Conservation (phyloP, 2,113 vertebrate species). For the Tringa solitaria region DNA sequence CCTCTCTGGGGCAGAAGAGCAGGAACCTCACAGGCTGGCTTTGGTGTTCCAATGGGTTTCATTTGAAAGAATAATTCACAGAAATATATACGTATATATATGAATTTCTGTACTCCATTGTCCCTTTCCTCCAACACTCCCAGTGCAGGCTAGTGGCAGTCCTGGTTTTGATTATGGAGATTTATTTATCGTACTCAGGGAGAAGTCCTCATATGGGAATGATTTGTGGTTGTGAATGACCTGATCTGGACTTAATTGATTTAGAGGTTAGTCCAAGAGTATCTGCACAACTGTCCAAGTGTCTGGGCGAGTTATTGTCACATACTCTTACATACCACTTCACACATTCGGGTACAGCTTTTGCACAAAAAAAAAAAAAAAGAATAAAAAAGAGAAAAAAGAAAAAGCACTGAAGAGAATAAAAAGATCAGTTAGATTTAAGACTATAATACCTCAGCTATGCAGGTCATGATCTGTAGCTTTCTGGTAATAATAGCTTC, state of each 20-base stretch:
- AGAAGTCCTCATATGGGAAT: conserved; percentile 5
- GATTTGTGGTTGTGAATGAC: conserved; percentile 1
- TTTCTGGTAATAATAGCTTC: neutral
- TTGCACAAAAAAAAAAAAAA: neutral
- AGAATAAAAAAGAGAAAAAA: too few species aligned
- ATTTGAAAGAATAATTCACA: neutral
- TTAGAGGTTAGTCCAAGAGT: neutral
- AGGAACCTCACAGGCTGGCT: neutral
- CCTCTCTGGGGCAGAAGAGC: neutral
- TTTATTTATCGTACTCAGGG: neutral
- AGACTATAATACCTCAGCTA: neutral
- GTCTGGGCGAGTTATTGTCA: neutral
- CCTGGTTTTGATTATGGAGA: conserved; percentile 16
- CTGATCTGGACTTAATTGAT: neutral
- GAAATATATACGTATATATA: neutral
- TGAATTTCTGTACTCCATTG: neutral
- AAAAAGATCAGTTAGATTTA: neutral
- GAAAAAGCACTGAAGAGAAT: neutral
- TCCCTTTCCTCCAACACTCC: neutral
- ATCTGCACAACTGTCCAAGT: neutral
- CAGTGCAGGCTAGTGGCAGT: neutral
- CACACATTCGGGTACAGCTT: neutral
- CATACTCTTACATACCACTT: neutral
- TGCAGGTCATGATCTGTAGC: neutral
- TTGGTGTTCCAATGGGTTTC: neutral